Evolutionary conservation across 2,113 vertebrate genomes (phyloP).

Genomic region (Jacana jacana): DNA sequence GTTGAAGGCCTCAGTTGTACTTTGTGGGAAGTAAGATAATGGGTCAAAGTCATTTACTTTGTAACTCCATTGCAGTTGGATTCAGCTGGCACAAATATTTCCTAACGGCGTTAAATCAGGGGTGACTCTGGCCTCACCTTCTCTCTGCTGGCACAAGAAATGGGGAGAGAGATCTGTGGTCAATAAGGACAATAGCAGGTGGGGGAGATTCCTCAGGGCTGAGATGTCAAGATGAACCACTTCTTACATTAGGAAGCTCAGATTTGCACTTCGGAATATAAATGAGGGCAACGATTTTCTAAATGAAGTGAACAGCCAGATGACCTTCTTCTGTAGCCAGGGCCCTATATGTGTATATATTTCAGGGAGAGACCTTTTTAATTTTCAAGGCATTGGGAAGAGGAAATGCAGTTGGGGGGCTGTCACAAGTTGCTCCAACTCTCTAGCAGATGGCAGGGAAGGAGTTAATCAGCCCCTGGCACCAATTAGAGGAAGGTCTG

Average conservation of each 20-base stretch:
- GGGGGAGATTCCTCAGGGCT: neutral
- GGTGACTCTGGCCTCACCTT: neutral
- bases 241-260: neutral
- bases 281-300: neutral
- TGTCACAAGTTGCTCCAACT: neutral
- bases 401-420: neutral
- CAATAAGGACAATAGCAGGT: neutral
- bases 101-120: neutral
- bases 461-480: neutral
- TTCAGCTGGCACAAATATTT: neutral
- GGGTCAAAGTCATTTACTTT: neutral
- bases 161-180: neutral
- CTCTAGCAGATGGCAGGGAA: neutral
- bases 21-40: slow-evolving; percentile 13
- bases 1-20: neutral
- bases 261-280: neutral
- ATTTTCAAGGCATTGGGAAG: neutral
- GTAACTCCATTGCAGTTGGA: neutral
- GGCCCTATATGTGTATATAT: neutral
- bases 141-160: neutral
- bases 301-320: neutral
- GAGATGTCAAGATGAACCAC: neutral
- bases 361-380: neutral
- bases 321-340: neutral
- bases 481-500: neutral